phyloP scores from a whole-genome alignment of 1,140 invertebrate genomes.

The Colletes gigas region DNA sequence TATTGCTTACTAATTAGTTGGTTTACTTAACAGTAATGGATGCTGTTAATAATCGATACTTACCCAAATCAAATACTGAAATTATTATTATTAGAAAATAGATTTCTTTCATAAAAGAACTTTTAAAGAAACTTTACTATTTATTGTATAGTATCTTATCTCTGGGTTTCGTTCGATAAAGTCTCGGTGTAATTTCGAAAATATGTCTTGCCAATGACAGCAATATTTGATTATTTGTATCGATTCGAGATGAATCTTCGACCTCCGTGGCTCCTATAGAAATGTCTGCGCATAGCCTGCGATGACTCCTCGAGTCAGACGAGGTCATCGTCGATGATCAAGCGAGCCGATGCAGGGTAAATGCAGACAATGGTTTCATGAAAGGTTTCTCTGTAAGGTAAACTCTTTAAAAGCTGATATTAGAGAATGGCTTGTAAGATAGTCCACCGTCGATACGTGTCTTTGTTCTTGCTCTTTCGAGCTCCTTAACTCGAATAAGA shows the following conservation, averaged over 20 bases:
- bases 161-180: background rate
- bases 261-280: slow-evolving; percentile 7
- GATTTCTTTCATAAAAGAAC: no score
- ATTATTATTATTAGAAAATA: no score
- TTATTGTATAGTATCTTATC: no score
- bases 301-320: slow-evolving; percentile 21
- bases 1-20: background rate
- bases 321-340: slow-evolving; percentile 28
- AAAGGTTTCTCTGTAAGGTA: slow-evolving; percentile 13
- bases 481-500: background rate
- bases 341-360: background rate
- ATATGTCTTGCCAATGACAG: background rate
- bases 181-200: background rate
- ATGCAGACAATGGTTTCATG: slow-evolving; percentile 24
- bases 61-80: no score
- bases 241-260: background rate
- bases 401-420: slow-evolving; percentile 24
- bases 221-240: background rate
- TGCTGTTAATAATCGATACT: background rate
- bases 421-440: slow-evolving; percentile 14
- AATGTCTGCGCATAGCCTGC: background rate
- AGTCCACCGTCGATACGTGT: slow-evolving; percentile 27
- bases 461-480: slow-evolving; percentile 24
- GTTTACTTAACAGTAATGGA: background rate
- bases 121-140: no score